Conservation (phyloP, 1,140 invertebrate species). For the Drosophila pachea region DNA sequence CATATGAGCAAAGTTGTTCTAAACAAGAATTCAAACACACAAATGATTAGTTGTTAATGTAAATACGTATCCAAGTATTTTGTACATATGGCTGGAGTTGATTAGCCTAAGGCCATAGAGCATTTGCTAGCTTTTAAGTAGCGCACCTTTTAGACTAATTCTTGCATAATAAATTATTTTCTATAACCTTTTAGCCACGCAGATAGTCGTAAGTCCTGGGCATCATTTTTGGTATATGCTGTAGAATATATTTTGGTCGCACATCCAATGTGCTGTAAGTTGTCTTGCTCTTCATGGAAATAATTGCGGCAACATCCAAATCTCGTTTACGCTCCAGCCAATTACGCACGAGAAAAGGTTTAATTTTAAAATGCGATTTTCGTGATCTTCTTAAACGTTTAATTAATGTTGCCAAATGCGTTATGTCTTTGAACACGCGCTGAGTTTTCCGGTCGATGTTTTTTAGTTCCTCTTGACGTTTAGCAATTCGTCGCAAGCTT, state of each 20-base stretch:
- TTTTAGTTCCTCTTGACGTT: slow-evolving; percentile 4
- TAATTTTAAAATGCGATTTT: neutral
- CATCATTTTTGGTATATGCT: slow-evolving; percentile 28
- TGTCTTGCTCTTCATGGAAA: slow-evolving; percentile 7
- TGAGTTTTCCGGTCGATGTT: slow-evolving; percentile 27
- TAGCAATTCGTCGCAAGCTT: neutral
- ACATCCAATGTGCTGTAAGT: slow-evolving; percentile 10
- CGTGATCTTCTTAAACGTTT: slow-evolving; percentile 1
- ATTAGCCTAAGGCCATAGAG: slow-evolving; percentile 48
- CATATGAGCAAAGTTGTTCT: slow-evolving; percentile 66
- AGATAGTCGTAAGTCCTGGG: slow-evolving; percentile 26
- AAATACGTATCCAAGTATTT: slow-evolving; percentile 41
- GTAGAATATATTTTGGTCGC: slow-evolving; percentile 22
- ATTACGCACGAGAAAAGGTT: slow-evolving; percentile 14
- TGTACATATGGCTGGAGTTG: slow-evolving; percentile 46
- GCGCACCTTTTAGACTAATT: slow-evolving; percentile 65
- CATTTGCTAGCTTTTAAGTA: slow-evolving; percentile 58
- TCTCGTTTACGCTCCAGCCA: neutral
- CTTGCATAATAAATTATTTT: slow-evolving; percentile 71
- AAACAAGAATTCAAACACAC: slow-evolving; percentile 36
- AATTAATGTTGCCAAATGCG: slow-evolving; percentile 15
- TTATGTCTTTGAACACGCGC: slow-evolving; percentile 32
- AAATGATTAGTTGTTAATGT: slow-evolving; percentile 34
- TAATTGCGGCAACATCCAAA: slow-evolving; percentile 18
- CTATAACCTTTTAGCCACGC: slow-evolving; percentile 16